Evolutionary conservation across 2,113 vertebrate species (phyloP).

Genomic region (Calidris pygmaea): DNA sequence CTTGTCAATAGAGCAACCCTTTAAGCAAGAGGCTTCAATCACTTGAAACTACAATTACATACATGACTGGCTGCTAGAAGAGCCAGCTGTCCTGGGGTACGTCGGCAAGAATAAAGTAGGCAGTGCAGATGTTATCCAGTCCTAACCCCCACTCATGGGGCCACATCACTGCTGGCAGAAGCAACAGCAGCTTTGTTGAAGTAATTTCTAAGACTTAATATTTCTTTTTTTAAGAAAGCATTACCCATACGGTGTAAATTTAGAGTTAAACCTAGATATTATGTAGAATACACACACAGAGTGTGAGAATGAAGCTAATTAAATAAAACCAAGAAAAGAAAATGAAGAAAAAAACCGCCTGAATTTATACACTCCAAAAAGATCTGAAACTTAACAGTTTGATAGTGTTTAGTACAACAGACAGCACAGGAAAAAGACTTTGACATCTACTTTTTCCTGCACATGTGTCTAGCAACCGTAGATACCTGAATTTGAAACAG

Average conservation of each 20-base stretch:
- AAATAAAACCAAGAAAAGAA: background rate
- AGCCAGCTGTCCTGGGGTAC: background rate
- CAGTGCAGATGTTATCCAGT: background rate
- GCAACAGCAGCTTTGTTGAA: background rate
- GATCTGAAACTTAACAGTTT: background rate
- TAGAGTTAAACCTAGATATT: background rate
- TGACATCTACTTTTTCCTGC: background rate
- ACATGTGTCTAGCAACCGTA: background rate
- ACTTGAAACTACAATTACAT: background rate
- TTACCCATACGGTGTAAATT: background rate
- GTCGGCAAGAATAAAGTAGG: background rate
- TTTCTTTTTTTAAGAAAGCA: background rate
- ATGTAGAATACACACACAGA: background rate
- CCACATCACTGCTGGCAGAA: background rate
- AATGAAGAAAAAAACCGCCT: background rate
- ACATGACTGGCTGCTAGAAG: background rate
- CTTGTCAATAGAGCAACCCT: background rate
- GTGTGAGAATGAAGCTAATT: background rate
- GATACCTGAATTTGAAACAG: background rate
- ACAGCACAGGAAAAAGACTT: background rate
- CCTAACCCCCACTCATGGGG: background rate
- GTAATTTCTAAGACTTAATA: background rate
- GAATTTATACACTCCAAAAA: background rate
- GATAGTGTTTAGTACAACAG: background rate
- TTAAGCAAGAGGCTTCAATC: background rate